Conservation (phyloP, 1,140 invertebrate species). For the Tetragonula clypearis region DNA sequence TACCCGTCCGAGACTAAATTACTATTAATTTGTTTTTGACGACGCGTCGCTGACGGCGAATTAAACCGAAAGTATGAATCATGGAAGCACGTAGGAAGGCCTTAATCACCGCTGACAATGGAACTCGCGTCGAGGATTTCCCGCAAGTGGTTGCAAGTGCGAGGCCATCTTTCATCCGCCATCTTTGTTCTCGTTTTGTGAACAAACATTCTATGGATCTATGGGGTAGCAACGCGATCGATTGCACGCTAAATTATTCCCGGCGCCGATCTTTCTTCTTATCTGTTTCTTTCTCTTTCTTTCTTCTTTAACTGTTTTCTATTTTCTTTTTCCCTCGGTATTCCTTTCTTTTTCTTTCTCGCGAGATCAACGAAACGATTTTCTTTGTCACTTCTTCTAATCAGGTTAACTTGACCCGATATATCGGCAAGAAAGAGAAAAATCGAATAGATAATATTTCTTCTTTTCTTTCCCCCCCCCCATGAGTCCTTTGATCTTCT, state of each 20-base stretch:
- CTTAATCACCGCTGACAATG: slow-evolving; percentile 19
- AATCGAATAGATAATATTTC: background rate
- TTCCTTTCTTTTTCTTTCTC: background rate
- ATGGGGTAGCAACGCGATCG: background rate
- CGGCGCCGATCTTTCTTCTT: background rate
- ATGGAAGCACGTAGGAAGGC: background rate
- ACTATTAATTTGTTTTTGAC: background rate
- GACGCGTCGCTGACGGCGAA: too few species aligned
- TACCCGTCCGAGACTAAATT: background rate
- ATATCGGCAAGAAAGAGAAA: too few species aligned
- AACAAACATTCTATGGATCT: background rate
- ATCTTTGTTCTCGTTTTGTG: background rate
- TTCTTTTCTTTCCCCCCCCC: too few species aligned
- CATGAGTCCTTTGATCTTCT: background rate
- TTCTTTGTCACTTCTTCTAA: too few species aligned
- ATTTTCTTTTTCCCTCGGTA: background rate
- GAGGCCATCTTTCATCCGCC: background rate
- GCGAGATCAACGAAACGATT: too few species aligned
- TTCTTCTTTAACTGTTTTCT: background rate
- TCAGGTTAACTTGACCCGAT: too few species aligned
- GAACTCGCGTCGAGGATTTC: background rate
- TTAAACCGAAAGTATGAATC: slow-evolving; percentile 11
- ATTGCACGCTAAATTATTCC: background rate
- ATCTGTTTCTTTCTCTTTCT: background rate
- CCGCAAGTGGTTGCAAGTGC: background rate